phyloP scores from a whole-genome alignment of 2,113 vertebrate species.

The Phylloscopus whistleri region DNA sequence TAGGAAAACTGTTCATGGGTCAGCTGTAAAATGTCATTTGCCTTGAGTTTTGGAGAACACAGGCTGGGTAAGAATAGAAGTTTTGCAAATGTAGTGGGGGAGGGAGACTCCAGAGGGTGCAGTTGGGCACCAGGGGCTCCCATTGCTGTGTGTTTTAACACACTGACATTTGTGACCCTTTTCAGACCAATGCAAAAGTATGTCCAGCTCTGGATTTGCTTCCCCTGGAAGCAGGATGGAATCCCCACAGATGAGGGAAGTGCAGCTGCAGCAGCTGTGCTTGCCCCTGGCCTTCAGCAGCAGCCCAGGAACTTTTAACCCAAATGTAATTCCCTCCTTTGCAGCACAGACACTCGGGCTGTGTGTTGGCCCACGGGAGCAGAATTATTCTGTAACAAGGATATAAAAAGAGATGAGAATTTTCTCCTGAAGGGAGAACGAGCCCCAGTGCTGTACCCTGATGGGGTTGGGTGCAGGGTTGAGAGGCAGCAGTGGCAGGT shows the following conservation, averaged over 20 bases:
- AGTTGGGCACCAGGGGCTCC: not conserved
- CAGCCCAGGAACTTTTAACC: not conserved
- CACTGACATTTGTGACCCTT: not conserved
- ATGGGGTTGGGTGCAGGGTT: not conserved
- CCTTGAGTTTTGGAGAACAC: not conserved
- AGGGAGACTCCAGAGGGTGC: not conserved
- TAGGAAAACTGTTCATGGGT: not conserved
- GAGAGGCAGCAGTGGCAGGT: not conserved
- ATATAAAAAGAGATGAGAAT: not conserved
- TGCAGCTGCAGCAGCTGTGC: not conserved
- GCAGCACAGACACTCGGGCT: not conserved
- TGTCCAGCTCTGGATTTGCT: not conserved
- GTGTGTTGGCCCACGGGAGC: not conserved
- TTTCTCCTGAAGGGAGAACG: not conserved
- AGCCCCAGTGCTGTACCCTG: not conserved
- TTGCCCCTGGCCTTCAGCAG: not conserved
- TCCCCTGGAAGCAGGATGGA: not conserved
- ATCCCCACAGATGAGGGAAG: not conserved
- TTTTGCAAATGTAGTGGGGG: not conserved
- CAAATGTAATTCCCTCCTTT: not conserved
- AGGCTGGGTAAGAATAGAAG: not conserved
- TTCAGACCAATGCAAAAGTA: not conserved
- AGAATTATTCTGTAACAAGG: not conserved
- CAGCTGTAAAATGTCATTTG: constrained; percentile 22
- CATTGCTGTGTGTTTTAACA: rapidly evolving